Evolutionary conservation across 2,797 vertebrate species (phyloP).

Genomic region (Acanthopagrus latus): DNA sequence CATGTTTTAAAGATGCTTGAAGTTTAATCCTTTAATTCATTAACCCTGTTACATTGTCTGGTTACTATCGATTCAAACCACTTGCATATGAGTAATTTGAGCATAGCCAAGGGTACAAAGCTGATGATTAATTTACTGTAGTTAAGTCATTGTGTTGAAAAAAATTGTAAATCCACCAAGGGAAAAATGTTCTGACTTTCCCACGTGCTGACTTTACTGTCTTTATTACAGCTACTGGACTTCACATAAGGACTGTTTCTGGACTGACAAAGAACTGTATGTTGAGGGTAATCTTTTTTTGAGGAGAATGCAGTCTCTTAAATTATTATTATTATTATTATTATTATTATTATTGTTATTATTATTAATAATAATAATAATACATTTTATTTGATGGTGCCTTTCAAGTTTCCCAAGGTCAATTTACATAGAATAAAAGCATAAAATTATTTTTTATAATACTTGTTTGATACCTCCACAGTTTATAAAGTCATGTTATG

Average conservation of each 20-base stretch:
- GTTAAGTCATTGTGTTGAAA: too few species aligned
- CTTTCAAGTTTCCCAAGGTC: too few species aligned
- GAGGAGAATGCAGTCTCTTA: not conserved
- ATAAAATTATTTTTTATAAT: not conserved
- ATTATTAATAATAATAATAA: too few species aligned
- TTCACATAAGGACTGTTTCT: not conserved
- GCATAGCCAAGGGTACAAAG: not conserved
- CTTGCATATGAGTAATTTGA: not conserved
- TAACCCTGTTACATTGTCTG: too few species aligned
- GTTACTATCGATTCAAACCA: not conserved
- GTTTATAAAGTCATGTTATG: not conserved
- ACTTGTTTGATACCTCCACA: not conserved
- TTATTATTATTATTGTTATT: too few species aligned
- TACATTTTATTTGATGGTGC: too few species aligned
- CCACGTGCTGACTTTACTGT: not conserved
- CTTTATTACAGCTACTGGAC: not conserved
- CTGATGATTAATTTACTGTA: constrained; percentile 6
- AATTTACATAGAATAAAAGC: too few species aligned
- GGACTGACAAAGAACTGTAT: not conserved
- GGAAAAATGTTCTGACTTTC: too few species aligned
- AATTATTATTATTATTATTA: too few species aligned
- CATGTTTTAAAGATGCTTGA: too few species aligned
- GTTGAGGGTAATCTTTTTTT: constrained; percentile 6
- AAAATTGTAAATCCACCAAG: too few species aligned
- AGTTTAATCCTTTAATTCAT: too few species aligned